These are phyloP conservation scores for Murina feae DNA, from an alignment of 2,113 vertebrate genomes.

Conservation along the genomic window DNA sequence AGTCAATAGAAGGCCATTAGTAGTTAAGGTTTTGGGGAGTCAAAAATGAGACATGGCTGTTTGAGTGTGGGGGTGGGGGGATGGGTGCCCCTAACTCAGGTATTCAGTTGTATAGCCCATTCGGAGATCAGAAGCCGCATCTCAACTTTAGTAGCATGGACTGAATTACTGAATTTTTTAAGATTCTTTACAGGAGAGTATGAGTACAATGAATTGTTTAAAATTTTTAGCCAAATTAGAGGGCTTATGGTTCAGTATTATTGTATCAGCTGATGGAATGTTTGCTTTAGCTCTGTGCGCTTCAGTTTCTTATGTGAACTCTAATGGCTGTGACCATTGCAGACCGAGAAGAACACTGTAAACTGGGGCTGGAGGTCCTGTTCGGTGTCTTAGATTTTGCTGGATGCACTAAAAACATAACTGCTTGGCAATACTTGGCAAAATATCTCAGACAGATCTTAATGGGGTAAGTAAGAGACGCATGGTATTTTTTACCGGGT, in stretches of 20 bases:
- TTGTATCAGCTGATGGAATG: no score
- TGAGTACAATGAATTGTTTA: background rate
- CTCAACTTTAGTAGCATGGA: no score
- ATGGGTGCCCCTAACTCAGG: background rate
- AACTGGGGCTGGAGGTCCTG: constrained; percentile 82
- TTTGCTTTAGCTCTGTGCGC: background rate
- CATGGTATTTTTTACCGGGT: background rate
- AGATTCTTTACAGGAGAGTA: background rate
- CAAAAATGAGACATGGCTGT: background rate
- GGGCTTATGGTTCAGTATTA: background rate
- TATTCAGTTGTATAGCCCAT: background rate
- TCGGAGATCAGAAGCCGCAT: background rate
- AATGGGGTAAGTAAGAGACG: constrained; percentile 74
- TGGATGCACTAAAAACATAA: constrained; percentile 86
- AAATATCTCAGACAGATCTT: constrained; percentile 78
- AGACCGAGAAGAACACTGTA: constrained; percentile 79
- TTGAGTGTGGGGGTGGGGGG: background rate
- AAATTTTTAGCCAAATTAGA: background rate
- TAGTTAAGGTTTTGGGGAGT: background rate
- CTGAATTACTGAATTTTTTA: background rate
- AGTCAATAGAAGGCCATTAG: background rate
- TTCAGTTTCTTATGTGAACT: background rate
- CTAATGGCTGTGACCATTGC: constrained; percentile 18
- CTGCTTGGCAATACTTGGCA: constrained; percentile 86
- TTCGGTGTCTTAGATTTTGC: constrained; percentile 89